Evolutionary conservation across 92 coral and sea anemone species (phyloP), one percentile per base, ranked within the genome.

Genomic region (Zoanthus gigantus): DNA sequence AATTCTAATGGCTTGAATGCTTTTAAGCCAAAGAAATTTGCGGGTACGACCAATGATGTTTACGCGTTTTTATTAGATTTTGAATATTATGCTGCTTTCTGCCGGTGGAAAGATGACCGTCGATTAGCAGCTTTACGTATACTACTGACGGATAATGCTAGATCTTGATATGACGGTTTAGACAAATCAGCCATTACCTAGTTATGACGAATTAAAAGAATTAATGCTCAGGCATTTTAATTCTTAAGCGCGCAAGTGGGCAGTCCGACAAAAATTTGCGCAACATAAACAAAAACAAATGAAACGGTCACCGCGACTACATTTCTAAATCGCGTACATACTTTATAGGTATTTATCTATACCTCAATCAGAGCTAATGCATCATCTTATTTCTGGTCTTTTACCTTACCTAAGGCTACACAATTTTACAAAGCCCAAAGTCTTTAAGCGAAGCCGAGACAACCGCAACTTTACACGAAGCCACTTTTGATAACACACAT

Each of bases 341-440:
- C 31, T 76, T 76, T 67, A 23, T 23, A 67, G 31, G 10, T 44
- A 67, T 16, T 23, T 67, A 67, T 28, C 29, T 4, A 67, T 67
- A 9, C 72, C 34, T n/a, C 42, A n/a, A 23, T 67, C 72, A 67
- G 45, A 67, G 2, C 34, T 18, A n/a, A n/a, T 67, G 72, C 72
- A 67, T 18, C 9, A 67, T 67, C 28, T 67, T 67, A 67, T 67
- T 67, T 67, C 72, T 2, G 32, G 72, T 4, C 60, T 76, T 5
- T 28, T 48, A 13, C 44, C 61, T 1, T 0, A 28, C 29, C n/a
- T 76, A 16, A 76, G 63, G 7, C 18, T n/a, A n/a, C 44, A 53
- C 63, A 17, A 53, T 76, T 23, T 76, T 76, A 48, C 61, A 52
- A 11, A 76, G 61, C 10, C 78, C 79, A 47, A 75, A 75, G 10